These are phyloP conservation scores for Diorhabda carinulata DNA, from an alignment of 1,140 invertebrate genomes.

Conservation along the genomic window DNA sequence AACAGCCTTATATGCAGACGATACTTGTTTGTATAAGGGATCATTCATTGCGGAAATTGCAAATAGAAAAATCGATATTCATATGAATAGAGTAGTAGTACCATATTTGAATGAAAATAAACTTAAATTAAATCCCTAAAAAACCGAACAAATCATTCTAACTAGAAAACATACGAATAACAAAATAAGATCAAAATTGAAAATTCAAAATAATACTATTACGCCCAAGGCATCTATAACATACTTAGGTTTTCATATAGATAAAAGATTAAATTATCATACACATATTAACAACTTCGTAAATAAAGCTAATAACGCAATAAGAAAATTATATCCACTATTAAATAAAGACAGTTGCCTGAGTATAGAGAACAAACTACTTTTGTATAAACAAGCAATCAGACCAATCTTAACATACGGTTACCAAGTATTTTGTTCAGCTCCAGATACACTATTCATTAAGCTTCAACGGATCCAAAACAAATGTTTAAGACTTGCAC, in stretches of 20 bases:
- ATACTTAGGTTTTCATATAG: not conserved
- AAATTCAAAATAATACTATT: not conserved
- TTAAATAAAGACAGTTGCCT: not conserved
- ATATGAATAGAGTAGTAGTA: constrained; percentile 7
- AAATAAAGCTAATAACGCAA: not conserved
- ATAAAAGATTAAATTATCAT: not conserved
- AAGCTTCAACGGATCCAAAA: too few species aligned
- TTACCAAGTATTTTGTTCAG: too few species aligned
- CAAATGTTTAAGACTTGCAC: too few species aligned
- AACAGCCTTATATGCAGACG: constrained; percentile 40
- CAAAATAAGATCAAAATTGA: not conserved
- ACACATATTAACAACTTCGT: not conserved
- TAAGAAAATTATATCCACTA: constrained; percentile 1
- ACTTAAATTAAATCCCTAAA: constrained; percentile 16
- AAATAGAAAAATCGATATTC: constrained; percentile 18
- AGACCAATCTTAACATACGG: too few species aligned
- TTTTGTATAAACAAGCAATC: too few species aligned
- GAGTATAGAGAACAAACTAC: too few species aligned
- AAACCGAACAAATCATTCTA: constrained; percentile 15
- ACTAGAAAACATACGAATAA: constrained; percentile 6
- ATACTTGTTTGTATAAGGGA: constrained; percentile 36
- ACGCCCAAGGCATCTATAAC: not conserved
- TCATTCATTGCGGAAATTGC: constrained; percentile 22
- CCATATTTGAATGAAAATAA: constrained; percentile 13
- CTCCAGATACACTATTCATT: too few species aligned